phyloP scores from a whole-genome alignment of 2,888 invertebrate species.

The Gymnosoma rotundatum region DNA sequence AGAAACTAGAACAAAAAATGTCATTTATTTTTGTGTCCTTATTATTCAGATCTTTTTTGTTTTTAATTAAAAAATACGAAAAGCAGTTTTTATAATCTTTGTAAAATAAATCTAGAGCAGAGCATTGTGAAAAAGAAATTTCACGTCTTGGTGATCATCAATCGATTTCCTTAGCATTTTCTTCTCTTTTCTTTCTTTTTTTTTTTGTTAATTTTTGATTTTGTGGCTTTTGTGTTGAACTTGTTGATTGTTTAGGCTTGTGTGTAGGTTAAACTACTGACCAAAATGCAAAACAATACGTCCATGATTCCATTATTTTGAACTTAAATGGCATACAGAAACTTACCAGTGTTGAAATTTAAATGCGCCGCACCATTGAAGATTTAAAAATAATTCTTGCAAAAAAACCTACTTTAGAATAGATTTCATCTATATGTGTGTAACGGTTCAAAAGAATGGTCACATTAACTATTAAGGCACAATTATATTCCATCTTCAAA shows the following conservation, averaged over 20 bases:
- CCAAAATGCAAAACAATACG: slow-evolving; percentile 6
- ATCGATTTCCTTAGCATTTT: slow-evolving; percentile 72
- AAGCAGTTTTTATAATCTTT: slow-evolving; percentile 52
- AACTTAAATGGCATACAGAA: no score
- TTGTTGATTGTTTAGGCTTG: slow-evolving; percentile 26
- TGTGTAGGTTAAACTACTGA: not conserved
- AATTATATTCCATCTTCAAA: no score
- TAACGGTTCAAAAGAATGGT: no score
- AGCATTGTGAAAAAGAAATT: slow-evolving; percentile 72
- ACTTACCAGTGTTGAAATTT: no score
- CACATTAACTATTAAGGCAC: no score
- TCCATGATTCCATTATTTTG: no score
- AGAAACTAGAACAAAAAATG: slow-evolving; percentile 19
- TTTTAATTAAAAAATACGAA: not conserved
- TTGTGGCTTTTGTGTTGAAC: slow-evolving; percentile 51
- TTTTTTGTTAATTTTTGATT: slow-evolving; percentile 4
- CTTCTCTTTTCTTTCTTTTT: not conserved
- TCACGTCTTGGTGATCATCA: slow-evolving; percentile 77
- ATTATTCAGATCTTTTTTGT: slow-evolving; percentile 1
- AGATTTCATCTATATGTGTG: no score
- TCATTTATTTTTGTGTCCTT: slow-evolving; percentile 23
- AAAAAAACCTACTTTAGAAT: no score
- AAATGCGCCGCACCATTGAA: no score
- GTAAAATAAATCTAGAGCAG: slow-evolving; percentile 47
- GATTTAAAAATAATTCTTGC: no score